Percentiles rank a stretch among this genome's conserved stretches.
These are phyloP conservation scores for Lophura nycthemera DNA, from an alignment of 2,113 vertebrate genomes.

Conservation along the genomic window DNA sequence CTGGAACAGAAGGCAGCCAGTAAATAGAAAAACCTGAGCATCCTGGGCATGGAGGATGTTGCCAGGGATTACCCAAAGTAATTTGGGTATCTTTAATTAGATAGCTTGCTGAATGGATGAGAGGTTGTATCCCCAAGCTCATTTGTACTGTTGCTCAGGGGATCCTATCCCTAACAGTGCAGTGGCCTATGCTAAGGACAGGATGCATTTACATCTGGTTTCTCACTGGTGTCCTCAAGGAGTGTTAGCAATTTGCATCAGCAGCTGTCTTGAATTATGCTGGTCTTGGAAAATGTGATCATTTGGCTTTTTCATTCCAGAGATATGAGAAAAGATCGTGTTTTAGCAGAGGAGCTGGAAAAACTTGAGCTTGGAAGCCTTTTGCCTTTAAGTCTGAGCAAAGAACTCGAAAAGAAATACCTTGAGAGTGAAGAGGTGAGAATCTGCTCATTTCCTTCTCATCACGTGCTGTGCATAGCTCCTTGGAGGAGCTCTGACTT, in stretches of 20 bases:
- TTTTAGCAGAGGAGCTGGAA: constrained; percentile 78
- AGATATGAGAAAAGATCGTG: constrained; percentile 79
- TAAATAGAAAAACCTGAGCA: neutral
- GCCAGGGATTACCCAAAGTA: neutral
- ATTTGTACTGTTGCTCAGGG: neutral
- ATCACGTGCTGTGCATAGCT: neutral
- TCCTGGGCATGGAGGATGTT: neutral
- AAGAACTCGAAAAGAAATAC: constrained; percentile 80
- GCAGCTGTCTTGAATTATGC: constrained; percentile 37
- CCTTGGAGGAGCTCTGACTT: neutral
- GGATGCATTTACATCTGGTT: constrained; percentile 23
- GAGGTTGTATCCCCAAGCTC: neutral
- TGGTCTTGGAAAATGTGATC: constrained; percentile 21
- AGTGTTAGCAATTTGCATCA: neutral
- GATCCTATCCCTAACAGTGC: neutral
- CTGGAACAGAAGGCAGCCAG: neutral
- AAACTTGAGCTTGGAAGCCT: constrained; percentile 78
- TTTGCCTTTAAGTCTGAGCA: constrained; percentile 72
- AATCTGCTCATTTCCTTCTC: neutral
- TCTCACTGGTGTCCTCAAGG: neutral
- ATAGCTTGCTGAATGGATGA: neutral
- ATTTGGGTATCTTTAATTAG: neutral
- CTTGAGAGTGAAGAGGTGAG: constrained; percentile 82
- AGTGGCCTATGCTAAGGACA: neutral
- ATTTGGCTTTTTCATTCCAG: constrained; percentile 75